Conservation (phyloP, 2,113 vertebrate genomes). For the zebrafish (Danio rerio) region GRCz12tu NC_133196.1:18621501-18622000, state of each 20-base stretch:
- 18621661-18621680: background rate
- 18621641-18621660: background rate
- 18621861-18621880: too few relatives aligned
- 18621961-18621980: too few relatives aligned
- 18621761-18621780: slow-evolving; percentile 10
- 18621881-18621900: too few relatives aligned
- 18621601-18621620: background rate
- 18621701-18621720: slow-evolving; percentile 7
- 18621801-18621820: background rate
- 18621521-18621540: background rate
- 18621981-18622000: too few relatives aligned
- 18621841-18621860: too few relatives aligned
- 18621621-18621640: background rate
- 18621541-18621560: background rate
- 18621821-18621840: background rate
- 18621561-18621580: background rate
- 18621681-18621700: background rate
- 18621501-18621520: slow-evolving; percentile 56
- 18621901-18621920: too few relatives aligned
- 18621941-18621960: too few relatives aligned
- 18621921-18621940: too few relatives aligned
- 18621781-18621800: background rate
- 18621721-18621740: background rate
- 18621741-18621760: background rate
- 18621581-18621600: background rate